Evolutionary conservation across 2,113 vertebrate genomes (phyloP).

Genomic region (Megaceryle torquata): DNA sequence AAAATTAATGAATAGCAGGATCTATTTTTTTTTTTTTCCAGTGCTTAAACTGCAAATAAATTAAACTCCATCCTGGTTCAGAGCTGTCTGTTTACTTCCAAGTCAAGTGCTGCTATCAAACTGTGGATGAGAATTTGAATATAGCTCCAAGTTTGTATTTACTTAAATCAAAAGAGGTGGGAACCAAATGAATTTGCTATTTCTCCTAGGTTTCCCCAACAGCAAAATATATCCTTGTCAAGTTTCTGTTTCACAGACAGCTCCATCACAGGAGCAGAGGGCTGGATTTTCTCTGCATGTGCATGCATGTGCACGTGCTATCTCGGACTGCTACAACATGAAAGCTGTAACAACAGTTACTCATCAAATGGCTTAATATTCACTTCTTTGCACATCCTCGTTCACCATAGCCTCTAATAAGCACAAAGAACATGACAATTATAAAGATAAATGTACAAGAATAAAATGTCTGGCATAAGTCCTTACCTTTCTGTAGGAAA

Average conservation of each 20-base stretch:
- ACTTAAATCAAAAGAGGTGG: conserved; percentile 43
- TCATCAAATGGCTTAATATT: conserved; percentile 51
- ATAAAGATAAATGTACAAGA: conserved; percentile 49
- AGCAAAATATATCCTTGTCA: conserved; percentile 47
- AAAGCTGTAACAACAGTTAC: conserved; percentile 55
- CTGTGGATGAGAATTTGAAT: conserved; percentile 16
- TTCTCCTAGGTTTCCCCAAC: conserved; percentile 53
- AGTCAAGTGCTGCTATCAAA: background rate
- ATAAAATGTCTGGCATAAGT: conserved; percentile 16
- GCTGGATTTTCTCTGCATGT: conserved; percentile 54
- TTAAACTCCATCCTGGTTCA: conserved; percentile 70
- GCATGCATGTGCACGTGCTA: conserved; percentile 47
- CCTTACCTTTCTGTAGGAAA: conserved; percentile 74
- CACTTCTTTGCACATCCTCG: conserved; percentile 56
- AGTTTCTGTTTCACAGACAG: conserved; percentile 65
- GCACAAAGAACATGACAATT: conserved; percentile 32
- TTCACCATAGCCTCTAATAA: conserved; percentile 59
- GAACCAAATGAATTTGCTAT: conserved; percentile 38
- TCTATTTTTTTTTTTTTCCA: conserved; percentile 84
- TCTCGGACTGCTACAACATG: conserved; percentile 34
- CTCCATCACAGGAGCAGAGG: conserved; percentile 63
- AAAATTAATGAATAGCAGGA: conserved; percentile 93
- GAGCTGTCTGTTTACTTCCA: conserved; percentile 68
- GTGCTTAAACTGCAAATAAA: conserved; percentile 64
- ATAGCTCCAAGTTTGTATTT: conserved; percentile 17